Conservation (phyloP, 2,888 invertebrate genomes). For the Steromphala cineraria region DNA sequence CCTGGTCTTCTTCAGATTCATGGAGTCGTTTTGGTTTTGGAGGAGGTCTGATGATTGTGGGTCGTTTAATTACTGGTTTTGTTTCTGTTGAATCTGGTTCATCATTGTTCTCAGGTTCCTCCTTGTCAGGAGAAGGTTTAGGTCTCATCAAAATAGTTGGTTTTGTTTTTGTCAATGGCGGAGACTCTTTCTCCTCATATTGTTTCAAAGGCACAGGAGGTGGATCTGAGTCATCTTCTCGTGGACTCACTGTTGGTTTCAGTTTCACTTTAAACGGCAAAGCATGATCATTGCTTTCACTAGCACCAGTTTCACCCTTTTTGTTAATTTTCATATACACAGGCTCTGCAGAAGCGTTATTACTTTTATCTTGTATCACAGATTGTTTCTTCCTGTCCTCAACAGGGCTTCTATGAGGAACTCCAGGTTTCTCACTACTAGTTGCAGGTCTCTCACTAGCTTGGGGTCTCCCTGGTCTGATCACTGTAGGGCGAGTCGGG, state of each 20-base stretch:
- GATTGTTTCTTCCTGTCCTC: background rate
- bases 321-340: constrained; percentile 33
- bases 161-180: constrained; percentile 35
- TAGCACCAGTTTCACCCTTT: background rate
- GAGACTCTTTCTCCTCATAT: constrained; percentile 7
- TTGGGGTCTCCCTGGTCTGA: constrained; percentile 16
- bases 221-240: constrained; percentile 1
- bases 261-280: constrained; percentile 41
- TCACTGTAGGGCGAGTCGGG: constrained; percentile 23
- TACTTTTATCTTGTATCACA: background rate
- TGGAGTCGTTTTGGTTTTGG: constrained; percentile 24
- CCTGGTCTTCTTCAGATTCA: constrained; percentile 17
- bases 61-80: constrained; percentile 39
- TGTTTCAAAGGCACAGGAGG: constrained; percentile 17
- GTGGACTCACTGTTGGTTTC: constrained; percentile 32
- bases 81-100: background rate
- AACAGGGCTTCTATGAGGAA: background rate
- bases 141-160: constrained; percentile 50
- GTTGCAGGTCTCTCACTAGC: background rate
- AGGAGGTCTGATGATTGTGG: constrained; percentile 52
- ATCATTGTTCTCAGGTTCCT: background rate
- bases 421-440: background rate
- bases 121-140: constrained; percentile 25
- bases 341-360: background rate
- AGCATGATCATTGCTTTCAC: background rate